Evolutionary conservation across 2,113 vertebrate species (phyloP), one percentile per base, ranked within the genome.

Genomic region (Gadus macrocephalus): DNA sequence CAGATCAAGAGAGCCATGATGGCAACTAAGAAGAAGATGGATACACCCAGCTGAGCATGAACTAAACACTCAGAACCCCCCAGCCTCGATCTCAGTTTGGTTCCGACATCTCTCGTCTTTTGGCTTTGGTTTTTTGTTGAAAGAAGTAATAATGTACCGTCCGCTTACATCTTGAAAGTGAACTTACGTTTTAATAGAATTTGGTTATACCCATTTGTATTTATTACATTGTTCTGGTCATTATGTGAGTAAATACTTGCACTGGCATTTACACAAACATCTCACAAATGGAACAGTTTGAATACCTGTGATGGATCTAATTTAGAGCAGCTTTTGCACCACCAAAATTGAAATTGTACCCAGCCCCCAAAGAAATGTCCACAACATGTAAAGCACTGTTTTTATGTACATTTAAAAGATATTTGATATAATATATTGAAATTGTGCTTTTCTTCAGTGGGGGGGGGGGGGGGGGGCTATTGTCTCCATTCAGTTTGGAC

Each of bases 1-100:
- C 92, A 93, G 85, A 89, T 93, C 65, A 93, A 93, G 80, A 84
- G 92, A 68, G 90, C 86, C 68, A 92, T 93, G 91, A 93, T 93
- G 92, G 76, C 84, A 69, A 84, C 89, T 15, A 92, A 89, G 82
- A 88, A 90, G 79, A 90, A 78, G 61, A 67, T 84, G 0, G 91
- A 93, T 15, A 72, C 63, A n/a, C 16, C 69, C 61, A 83, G 87
- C 5, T 90, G 82, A 86, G 70, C 31, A 35, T 35, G 31, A 49
- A 49, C 8, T 49, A 9, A 9, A 49, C 42, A 49, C 42, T 12
- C 42, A 49, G 31, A 7, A 35, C 31, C 31, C 31, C 31, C 31
- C 31, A 35, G 4, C 4, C 31, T 35, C 31, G 31, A 7, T 35
- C 31, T 35, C 31, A 35, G 31, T 35, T 35, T 35, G 4, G 31